phyloP scores from a whole-genome alignment of 2,797 vertebrate species.

The Eleutherodactylus coqui region DNA sequence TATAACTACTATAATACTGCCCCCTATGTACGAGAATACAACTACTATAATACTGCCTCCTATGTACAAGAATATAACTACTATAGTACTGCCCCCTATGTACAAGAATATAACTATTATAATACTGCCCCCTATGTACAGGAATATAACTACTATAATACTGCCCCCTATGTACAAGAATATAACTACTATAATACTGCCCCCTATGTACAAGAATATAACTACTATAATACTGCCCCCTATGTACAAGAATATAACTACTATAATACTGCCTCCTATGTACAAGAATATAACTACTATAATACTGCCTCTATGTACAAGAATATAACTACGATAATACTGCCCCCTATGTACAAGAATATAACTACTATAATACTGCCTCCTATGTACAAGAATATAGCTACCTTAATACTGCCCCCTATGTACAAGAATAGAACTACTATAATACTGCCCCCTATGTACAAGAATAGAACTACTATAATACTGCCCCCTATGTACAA shows the following conservation, averaged over 20 bases:
- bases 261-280: conserved; percentile 2
- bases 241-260: conserved; percentile 5
- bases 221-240: not conserved
- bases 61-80: not conserved
- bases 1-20: conserved; percentile 5
- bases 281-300: conserved; percentile 14
- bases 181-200: conserved; percentile 17
- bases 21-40: not conserved
- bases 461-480: conserved; percentile 10
- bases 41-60: not conserved
- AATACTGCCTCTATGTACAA: not conserved
- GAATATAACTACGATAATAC: conserved; percentile 13
- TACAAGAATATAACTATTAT: conserved; percentile 1
- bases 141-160: not conserved
- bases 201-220: conserved; percentile 3
- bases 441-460: not conserved
- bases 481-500: conserved; percentile 11
- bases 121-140: not conserved
- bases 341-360: conserved; percentile 1
- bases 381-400: not conserved
- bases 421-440: not conserved
- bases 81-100: not conserved
- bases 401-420: not conserved
- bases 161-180: not conserved
- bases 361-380: conserved; percentile 11